phyloP scores from a whole-genome alignment of 2,888 invertebrate genomes.

The Micoletzkya japonica region DNA sequence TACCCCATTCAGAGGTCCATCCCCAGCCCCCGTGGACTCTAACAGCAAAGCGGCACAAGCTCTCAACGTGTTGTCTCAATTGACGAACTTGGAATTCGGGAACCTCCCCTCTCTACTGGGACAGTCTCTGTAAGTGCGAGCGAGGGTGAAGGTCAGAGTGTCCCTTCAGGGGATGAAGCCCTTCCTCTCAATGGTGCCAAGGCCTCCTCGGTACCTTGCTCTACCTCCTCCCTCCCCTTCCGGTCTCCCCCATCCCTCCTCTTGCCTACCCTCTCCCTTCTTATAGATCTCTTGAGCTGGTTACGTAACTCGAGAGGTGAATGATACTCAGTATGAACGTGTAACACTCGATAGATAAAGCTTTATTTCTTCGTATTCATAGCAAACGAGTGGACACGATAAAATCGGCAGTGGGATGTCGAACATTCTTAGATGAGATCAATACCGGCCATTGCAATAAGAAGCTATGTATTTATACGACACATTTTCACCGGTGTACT shows the following conservation, averaged over 20 bases:
- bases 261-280: not conserved
- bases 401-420: no score
- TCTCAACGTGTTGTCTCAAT: conserved; percentile 11
- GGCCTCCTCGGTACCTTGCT: not conserved
- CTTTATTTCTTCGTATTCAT: no score
- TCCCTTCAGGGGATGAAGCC: not conserved
- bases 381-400: no score
- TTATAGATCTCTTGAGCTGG: not conserved
- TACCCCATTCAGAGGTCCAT: not conserved
- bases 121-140: not conserved
- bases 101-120: conserved; percentile 16
- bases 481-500: no score
- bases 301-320: no score
- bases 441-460: no score
- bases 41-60: conserved; percentile 12
- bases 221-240: not conserved
- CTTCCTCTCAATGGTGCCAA: conserved; percentile 13
- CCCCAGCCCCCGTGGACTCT: not conserved
- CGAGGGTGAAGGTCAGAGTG: no score
- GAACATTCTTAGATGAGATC: no score
- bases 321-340: no score
- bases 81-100: conserved; percentile 25
- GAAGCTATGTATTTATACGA: no score
- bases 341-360: no score
- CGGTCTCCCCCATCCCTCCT: not conserved